Evolutionary conservation across 2,797 vertebrate genomes (phyloP), one percentile per base, ranked within the genome.

Genomic region (Austrolebias charrua): DNA sequence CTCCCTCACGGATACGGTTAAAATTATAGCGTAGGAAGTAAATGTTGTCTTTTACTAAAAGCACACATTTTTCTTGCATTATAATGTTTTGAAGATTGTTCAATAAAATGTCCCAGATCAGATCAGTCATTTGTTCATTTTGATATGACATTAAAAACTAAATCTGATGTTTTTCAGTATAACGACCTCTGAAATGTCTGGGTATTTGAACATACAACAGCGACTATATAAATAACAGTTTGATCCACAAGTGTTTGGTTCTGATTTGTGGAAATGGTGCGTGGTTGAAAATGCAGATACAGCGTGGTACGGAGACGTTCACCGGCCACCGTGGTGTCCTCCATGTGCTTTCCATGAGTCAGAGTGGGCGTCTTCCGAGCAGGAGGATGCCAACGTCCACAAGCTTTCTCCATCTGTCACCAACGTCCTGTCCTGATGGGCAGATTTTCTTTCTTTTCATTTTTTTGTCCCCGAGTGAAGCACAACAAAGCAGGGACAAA

Each of bases 351-450:
- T 83, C 75, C 76, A 75, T 78, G 79, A 83, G 75, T 87, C 86
- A 81, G 73, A 76, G 81, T 61, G 67, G 78, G 82, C 52, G 47
- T 74, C 63, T 49, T 61, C 69, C 38, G 35, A 73, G 50, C 55
- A 11, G 7, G 2, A 50, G 44, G 55, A 79, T 75, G 85, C 81
- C 80, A 84, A 28, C 42, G 51, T 75, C 75, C 84, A 78, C 75
- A 82, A 76, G 79, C 77, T 83, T 44, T 4, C 71, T 79, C 87
- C 87, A 88, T 88, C 84, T 85, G 83, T 84, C 84, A 64, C 73
- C 71, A 68, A 51, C 50, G 66, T 78, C 60, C 69, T 65, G 49
- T 70, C 58, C 62, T 57, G 54, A 48, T 40, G 49, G 10, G 20
- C 60, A 44, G 56, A 29, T 3, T 35, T 44, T 33, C 51, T 59